Evolutionary conservation across 2,113 vertebrate species (phyloP).

Genomic region (Brachyhypopomus gauderio): DNA sequence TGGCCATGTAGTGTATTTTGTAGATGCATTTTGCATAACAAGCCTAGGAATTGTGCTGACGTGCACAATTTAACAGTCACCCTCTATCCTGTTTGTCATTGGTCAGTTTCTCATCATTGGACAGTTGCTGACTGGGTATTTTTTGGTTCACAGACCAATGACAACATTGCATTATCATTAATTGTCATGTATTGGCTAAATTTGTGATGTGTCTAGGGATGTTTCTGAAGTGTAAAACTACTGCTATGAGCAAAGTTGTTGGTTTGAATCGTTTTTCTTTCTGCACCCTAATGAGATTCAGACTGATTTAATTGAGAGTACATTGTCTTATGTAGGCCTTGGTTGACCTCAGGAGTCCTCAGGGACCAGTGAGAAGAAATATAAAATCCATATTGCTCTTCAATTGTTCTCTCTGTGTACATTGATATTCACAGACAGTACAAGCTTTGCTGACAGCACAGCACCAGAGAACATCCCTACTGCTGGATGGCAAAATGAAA

Average conservation of each 20-base stretch:
- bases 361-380: neutral
- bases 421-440: constrained; percentile 17
- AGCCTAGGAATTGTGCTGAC: too few relatives aligned
- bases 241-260: neutral
- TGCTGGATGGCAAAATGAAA: neutral
- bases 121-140: too few relatives aligned
- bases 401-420: constrained; percentile 1
- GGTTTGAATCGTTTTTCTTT: neutral
- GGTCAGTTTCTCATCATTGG: too few relatives aligned
- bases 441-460: constrained; percentile 7
- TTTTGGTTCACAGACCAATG: too few relatives aligned
- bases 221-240: neutral
- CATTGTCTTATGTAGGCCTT: constrained; percentile 1
- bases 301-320: neutral
- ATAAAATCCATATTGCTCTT: constrained; percentile 25
- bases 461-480: neutral
- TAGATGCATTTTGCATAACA: too few relatives aligned
- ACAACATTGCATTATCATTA: too few relatives aligned
- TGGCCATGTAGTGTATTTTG: too few relatives aligned
- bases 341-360: neutral
- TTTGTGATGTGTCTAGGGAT: neutral
- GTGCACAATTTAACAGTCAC: too few relatives aligned
- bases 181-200: too few relatives aligned
- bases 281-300: neutral
- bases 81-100: too few relatives aligned